These are phyloP conservation scores for Oxytorus armatus DNA, from an alignment of 2,888 invertebrate genomes.

Conservation along the genomic window DNA sequence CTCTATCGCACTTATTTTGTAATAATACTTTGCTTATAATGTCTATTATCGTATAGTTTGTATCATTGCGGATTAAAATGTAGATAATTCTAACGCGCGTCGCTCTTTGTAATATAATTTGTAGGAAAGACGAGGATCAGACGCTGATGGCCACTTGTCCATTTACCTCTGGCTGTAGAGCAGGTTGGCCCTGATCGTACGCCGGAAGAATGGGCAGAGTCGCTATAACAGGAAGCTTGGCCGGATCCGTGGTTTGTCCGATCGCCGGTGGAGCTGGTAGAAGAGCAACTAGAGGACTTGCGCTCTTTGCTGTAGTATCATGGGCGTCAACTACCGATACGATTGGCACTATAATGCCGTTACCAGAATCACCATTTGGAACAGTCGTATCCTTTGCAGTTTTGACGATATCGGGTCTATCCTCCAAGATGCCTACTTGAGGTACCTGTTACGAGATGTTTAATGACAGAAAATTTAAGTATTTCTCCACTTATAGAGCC, in stretches of 20 bases:
- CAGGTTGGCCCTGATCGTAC: conserved; percentile 22
- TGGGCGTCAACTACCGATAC: conserved; percentile 44
- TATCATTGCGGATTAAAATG: not conserved
- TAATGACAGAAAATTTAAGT: not conserved
- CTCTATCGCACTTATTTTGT: too few species aligned
- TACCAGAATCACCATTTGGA: conserved; percentile 24
- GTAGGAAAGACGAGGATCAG: not conserved
- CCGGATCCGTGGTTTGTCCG: conserved; percentile 7
- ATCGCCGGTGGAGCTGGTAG: conserved; percentile 43
- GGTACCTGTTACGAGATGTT: conserved; percentile 40
- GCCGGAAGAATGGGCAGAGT: conserved; percentile 42
- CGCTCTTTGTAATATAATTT: not conserved
- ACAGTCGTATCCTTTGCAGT: conserved; percentile 12
- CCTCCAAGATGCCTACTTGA: conserved; percentile 60
- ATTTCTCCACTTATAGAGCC: not conserved
- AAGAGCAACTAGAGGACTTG: conserved; percentile 56
- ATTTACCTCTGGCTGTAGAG: conserved; percentile 58
- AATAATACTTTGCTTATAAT: too few species aligned
- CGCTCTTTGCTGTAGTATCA: conserved; percentile 30
- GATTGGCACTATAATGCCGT: conserved; percentile 59
- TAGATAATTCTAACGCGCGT: not conserved
- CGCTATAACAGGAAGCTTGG: conserved; percentile 38
- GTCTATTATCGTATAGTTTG: not conserved
- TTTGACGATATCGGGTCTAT: conserved; percentile 13
- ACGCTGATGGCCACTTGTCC: conserved; percentile 23